phyloP scores from a whole-genome alignment of 2,797 vertebrate genomes.

The Cyclopterus lumpus region DNA sequence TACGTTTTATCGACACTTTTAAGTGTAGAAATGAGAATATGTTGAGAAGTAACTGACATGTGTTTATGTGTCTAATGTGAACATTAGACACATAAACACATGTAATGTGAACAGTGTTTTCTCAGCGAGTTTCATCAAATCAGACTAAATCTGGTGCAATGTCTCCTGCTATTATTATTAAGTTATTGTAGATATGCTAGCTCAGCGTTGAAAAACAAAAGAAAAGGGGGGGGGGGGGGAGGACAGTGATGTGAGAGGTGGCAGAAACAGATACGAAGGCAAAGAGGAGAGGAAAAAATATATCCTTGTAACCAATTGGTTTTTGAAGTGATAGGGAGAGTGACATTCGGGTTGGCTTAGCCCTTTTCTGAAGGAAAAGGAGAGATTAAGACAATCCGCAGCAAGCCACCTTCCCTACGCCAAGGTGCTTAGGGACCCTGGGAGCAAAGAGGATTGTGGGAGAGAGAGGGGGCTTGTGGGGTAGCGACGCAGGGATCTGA shows the following conservation, averaged over 20 bases:
- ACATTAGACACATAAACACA: too few relatives aligned
- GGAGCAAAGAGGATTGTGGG: constrained; percentile 88
- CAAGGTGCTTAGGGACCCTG: constrained; percentile 84
- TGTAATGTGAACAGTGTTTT: neutral
- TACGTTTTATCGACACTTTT: neutral
- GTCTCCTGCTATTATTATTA: neutral
- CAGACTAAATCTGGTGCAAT: neutral
- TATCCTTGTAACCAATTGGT: constrained; percentile 83
- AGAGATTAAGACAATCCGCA: constrained; percentile 86
- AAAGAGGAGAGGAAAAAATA: constrained; percentile 45
- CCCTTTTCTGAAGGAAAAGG: constrained; percentile 81
- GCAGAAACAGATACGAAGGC: constrained; percentile 32
- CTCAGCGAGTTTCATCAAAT: neutral
- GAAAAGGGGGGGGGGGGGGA: fast-evolving
- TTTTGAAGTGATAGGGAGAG: constrained; percentile 80
- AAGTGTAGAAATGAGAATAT: neutral
- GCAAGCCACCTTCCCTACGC: constrained; percentile 81
- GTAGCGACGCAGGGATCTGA: constrained; percentile 66
- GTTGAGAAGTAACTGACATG: neutral
- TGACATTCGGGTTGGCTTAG: constrained; percentile 84
- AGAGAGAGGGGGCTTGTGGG: constrained; percentile 74
- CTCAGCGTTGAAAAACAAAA: neutral
- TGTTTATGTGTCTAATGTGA: neutral
- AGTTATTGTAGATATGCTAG: neutral
- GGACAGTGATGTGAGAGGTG: constrained; percentile 35